These are phyloP conservation scores for Rhea americana DNA, from an alignment of 2,113 vertebrate genomes.

Conservation along the genomic window DNA sequence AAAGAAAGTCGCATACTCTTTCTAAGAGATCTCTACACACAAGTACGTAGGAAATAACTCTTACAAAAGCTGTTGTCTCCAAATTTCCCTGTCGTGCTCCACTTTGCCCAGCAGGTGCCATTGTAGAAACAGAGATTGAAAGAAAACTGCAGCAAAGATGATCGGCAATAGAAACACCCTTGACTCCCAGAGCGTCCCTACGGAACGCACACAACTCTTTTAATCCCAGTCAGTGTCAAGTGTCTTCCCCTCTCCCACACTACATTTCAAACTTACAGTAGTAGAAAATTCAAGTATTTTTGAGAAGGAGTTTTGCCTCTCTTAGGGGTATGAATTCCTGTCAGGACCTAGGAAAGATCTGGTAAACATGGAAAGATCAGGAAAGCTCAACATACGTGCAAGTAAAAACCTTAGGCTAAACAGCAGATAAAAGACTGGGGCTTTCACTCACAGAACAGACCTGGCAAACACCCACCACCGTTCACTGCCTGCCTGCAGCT, in stretches of 20 bases:
- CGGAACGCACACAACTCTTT: rapidly evolving
- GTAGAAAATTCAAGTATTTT: not conserved
- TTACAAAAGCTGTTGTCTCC: not conserved
- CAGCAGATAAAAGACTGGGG: not conserved
- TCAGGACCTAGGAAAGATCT: not conserved
- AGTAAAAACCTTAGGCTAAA: not conserved
- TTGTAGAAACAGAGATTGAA: not conserved
- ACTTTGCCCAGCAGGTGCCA: not conserved
- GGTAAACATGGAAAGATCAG: not conserved
- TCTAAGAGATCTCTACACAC: not conserved
- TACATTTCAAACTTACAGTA: not conserved
- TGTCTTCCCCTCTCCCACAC: not conserved
- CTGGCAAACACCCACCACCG: not conserved
- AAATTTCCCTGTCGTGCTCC: not conserved
- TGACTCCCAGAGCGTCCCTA: not conserved
- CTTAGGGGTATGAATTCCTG: not conserved
- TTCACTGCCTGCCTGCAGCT: not conserved
- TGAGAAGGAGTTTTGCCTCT: not conserved
- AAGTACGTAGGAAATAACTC: rapidly evolving
- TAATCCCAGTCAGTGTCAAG: too few species aligned
- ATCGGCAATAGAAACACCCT: not conserved
- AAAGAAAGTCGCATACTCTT: not conserved
- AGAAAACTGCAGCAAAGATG: not conserved
- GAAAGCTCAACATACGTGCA: not conserved
- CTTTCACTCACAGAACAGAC: not conserved